A percentile compares a stretch with the other conserved stretches of the same genome.
Evolutionary conservation across 2,113 vertebrate species (phyloP).

Genomic region (Motacilla tschutschensis): DNA sequence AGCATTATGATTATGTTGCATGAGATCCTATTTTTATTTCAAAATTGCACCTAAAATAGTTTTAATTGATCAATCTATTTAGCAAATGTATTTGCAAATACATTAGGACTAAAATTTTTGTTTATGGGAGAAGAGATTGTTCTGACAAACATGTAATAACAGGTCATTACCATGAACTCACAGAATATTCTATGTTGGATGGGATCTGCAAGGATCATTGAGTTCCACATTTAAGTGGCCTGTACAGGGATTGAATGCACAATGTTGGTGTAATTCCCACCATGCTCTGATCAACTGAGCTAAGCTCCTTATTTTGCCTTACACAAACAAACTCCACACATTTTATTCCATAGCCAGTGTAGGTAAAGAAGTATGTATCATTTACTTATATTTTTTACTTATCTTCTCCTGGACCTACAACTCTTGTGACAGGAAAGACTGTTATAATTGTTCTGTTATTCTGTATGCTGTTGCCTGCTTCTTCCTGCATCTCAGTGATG

Average conservation of each 20-base stretch:
- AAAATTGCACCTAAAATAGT: not conserved
- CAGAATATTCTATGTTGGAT: not conserved
- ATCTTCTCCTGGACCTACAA: not conserved
- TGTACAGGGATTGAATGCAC: not conserved
- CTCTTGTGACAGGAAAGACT: not conserved
- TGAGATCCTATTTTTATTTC: not conserved
- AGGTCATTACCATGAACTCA: not conserved
- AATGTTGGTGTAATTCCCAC: not conserved
- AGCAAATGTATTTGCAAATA: not conserved
- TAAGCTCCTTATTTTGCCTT: not conserved
- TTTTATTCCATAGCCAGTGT: not conserved
- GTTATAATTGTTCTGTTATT: not conserved
- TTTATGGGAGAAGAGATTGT: not conserved
- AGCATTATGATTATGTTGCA: not conserved
- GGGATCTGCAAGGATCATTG: accelerated
- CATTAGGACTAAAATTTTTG: not conserved
- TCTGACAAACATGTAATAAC: not conserved
- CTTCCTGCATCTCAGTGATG: not conserved
- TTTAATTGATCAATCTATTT: not conserved
- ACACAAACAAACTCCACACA: accelerated
- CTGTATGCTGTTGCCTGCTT: not conserved
- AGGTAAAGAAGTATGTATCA: accelerated
- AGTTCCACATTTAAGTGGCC: not conserved
- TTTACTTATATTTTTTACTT: not conserved
- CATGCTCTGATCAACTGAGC: not conserved